Base-by-base conservation (phyloP, 2,888 invertebrate species). In the Hypercompe scribonia region DNA sequence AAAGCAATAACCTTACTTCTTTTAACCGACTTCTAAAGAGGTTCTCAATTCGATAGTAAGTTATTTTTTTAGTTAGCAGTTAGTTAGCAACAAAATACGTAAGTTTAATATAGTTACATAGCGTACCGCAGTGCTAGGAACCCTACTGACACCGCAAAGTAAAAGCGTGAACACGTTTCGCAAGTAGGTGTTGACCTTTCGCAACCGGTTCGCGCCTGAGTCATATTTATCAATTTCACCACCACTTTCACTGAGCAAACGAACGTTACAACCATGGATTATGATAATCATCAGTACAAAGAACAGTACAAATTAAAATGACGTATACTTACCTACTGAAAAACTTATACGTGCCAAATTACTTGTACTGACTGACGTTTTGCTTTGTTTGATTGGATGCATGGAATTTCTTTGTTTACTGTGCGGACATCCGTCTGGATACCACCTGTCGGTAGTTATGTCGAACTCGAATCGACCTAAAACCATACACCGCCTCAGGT, bases 171-270 rank as follows among this genome's bases (percentile, higher is more conserved):
- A 73, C 67, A 61, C 75, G 84, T 83, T 82, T 75, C 36, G 66
- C 71, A 78, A 73, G 71, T 65, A 61, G 63, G 33, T 18, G 65
- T 64, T 78, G 82, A 82, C 82, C 84, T 82, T 76, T 81, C 31
- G 34, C 65, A 66, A 79, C 78, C 70, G 74, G 78, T 70, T 77
- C 18, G 39, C 34, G 50, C 34, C 70, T 81, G 82, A 83, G 73
- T 82, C 82, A 82, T 74, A 79, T 73, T 79, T 83, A 78, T 82
- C 78, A 83, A 79, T 83, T 83, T 81, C 71, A 75, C 80, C 39
- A 36, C 18, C 21, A 79, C 82, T 82, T 82, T 82, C 82, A 75
- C 82, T 77, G 63, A 34, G 61, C 33, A 68, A 71, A 68, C 33
- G 42, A 63, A 72, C 71, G 58, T 70, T 65, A 54, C 68, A 42